These are phyloP conservation scores for Gadus macrocephalus DNA, from an alignment of 2,113 vertebrate genomes.

Conservation along the genomic window DNA sequence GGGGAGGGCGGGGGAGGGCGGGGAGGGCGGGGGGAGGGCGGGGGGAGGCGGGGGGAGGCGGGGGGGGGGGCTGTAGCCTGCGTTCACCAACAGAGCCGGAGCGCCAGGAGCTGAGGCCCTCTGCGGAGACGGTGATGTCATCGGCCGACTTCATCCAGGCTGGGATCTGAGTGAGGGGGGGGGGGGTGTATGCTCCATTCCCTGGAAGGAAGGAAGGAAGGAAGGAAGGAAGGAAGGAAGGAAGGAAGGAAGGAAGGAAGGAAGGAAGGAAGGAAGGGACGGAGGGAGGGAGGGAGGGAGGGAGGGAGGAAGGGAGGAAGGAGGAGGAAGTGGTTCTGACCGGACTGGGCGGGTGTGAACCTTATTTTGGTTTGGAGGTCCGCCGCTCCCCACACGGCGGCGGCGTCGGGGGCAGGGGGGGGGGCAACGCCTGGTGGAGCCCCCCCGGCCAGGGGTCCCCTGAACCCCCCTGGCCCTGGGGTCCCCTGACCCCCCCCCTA, in stretches of 20 bases:
- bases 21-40: too few species aligned
- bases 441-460: too few species aligned
- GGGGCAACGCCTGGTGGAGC: constrained; percentile 44
- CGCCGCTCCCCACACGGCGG: constrained; percentile 65
- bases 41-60: constrained; percentile 18
- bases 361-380: constrained; percentile 40
- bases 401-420: constrained; percentile 60
- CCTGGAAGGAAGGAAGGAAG: too few species aligned
- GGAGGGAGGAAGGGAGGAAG: background rate
- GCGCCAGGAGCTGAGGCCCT: constrained; percentile 28
- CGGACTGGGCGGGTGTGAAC: constrained; percentile 49
- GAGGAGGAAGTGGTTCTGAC: constrained; percentile 28
- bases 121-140: constrained; percentile 62
- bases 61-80: constrained; percentile 46
- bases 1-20: constrained; percentile 4
- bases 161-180: constrained; percentile 42
- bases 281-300: too few species aligned
- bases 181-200: background rate
- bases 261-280: too few species aligned
- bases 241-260: too few species aligned
- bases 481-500: constrained; percentile 20
- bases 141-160: constrained; percentile 54
- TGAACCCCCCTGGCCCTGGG: background rate
- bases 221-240: too few species aligned
- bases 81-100: constrained; percentile 68